Base-by-base conservation (phyloP, 2,888 invertebrate genomes). In the Mythimna impura region DNA sequence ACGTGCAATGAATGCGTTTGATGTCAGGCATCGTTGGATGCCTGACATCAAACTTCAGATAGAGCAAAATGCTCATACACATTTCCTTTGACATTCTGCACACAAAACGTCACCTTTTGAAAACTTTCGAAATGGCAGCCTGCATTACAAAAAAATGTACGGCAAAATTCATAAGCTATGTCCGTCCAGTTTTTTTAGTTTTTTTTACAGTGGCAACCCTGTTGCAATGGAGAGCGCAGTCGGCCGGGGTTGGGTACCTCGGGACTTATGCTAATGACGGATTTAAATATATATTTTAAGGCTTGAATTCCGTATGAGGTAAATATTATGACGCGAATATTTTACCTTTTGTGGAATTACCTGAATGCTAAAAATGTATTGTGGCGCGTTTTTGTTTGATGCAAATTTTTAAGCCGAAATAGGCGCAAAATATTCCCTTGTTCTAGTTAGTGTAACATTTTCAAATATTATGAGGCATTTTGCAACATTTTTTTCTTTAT, bases 241-340 rank as follows among this genome's bases (percentile, higher is more conserved):
- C 60, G 34, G 65, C 34, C 65, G 58, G 25, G 40, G 67, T 52
- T 71, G 77, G 60, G 47, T 61, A 73, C 50, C 65, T 52, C 66
- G 68, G 80, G 83, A 87, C 87, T 90, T 90, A 91, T 90, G 90
- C 84, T 89, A 90, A 91, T 90, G 78, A 81, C 71, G 68, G 80
- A 86, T 87, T 88, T 87, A 89, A 89, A 89, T 89, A 85, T 87
- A 89, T 88, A 86, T 87, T 86, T 88, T 86, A 81, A 78, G 71
- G 81, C 72, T 70, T 60, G 63, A 74, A 74, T 76, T 66, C 71
- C 60, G 63, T 66, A 71, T 68, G 73, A 81, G 71, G 86, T 76
- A 85, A 85, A 84, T 83, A 80, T 76, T 82, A 61, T 75, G 75
- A 74, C 71, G 70, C 60, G 50, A 63, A 72, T 50, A 74, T 77